Evolutionary conservation across 2,888 invertebrate species (phyloP).

Genomic region (Campoplex nolae): DNA sequence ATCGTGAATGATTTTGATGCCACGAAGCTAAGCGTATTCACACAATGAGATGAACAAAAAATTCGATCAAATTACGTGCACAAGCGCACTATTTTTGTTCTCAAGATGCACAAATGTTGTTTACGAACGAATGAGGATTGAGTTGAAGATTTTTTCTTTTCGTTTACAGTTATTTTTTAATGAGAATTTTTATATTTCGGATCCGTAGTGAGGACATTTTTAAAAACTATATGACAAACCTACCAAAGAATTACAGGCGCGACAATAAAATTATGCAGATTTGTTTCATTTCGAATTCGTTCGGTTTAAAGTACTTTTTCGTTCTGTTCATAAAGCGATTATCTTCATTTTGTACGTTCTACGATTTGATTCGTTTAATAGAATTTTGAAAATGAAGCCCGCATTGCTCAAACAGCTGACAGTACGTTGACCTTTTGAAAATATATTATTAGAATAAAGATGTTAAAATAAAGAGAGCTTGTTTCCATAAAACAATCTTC

Average conservation of each 20-base stretch:
- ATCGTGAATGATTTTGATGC: background rate
- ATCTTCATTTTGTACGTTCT: background rate
- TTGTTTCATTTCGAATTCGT: background rate
- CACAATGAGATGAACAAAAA: background rate
- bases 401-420: background rate
- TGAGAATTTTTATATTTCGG: background rate
- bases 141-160: background rate
- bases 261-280: background rate
- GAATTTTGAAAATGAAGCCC: background rate
- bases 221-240: background rate
- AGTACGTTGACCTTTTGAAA: background rate
- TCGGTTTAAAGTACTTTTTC: background rate
- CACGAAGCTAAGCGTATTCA: background rate
- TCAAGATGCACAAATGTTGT: background rate
- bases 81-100: background rate
- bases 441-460: conserved; percentile 23
- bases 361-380: background rate
- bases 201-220: background rate
- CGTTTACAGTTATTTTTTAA: background rate
- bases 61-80: background rate
- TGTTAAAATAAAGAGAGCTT: conserved; percentile 71
- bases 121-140: no score
- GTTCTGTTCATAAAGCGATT: background rate
- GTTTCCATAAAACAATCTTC: conserved; percentile 35
- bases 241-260: background rate